These are phyloP conservation scores for Zeus faber DNA, from an alignment of 2,113 vertebrate species.

Conservation along the genomic window DNA sequence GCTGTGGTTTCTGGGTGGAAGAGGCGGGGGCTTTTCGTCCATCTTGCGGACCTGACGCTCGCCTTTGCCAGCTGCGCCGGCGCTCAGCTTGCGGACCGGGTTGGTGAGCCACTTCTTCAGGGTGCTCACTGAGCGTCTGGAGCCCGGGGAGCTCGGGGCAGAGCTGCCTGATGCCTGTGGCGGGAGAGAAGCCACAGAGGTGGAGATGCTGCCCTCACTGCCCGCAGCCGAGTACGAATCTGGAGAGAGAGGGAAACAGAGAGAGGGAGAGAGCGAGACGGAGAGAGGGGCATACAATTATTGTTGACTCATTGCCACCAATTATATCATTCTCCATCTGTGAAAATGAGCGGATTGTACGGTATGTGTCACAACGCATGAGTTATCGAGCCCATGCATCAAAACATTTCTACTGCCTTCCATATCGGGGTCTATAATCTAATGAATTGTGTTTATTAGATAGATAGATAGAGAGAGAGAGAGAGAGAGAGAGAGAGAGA, in stretches of 20 bases:
- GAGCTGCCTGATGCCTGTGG: conserved; percentile 83
- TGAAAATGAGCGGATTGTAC: too few species aligned
- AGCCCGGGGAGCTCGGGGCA: conserved; percentile 82
- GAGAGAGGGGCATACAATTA: conserved; percentile 11
- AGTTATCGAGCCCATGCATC: too few species aligned
- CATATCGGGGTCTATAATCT: too few species aligned
- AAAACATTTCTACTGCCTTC: too few species aligned
- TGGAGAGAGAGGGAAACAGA: conserved; percentile 41
- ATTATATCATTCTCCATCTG: neutral
- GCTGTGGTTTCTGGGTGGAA: conserved; percentile 60
- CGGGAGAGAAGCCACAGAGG: conserved; percentile 83
- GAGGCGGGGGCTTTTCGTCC: conserved; percentile 69
- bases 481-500: too few species aligned
- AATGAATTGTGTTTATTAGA: too few species aligned
- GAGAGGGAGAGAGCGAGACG: conserved; percentile 17
- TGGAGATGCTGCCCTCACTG: conserved; percentile 88
- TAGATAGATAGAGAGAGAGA: neutral
- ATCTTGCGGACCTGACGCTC: conserved; percentile 73
- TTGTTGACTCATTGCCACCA: neutral
- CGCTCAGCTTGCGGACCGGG: conserved; percentile 81
- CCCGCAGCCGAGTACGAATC: conserved; percentile 88
- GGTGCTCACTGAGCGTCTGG: conserved; percentile 82
- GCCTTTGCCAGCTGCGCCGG: conserved; percentile 66
- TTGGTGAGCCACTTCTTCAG: conserved; percentile 86
- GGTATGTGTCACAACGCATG: too few species aligned